Evolutionary conservation across 2,113 vertebrate genomes (phyloP).

Genomic region (Vidua macroura): DNA sequence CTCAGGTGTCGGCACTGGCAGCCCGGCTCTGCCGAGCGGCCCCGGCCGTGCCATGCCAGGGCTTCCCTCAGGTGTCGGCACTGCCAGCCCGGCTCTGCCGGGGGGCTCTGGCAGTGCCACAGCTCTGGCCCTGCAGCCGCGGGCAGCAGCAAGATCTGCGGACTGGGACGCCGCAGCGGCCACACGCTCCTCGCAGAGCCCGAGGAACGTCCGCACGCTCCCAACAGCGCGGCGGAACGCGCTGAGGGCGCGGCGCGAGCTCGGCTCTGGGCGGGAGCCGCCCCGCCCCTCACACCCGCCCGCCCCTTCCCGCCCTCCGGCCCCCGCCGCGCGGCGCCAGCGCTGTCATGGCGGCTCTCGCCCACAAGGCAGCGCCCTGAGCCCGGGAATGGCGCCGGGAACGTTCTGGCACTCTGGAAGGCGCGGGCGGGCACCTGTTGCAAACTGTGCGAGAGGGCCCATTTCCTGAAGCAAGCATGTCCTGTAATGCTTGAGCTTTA

Average conservation of each 20-base stretch:
- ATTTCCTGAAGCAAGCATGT: neutral
- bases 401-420: neutral
- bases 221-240: fast-evolving
- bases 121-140: neutral
- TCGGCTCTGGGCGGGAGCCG: neutral
- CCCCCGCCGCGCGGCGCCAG: neutral
- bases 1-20: too few relatives aligned
- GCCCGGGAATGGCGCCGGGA: neutral
- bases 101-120: too few relatives aligned
- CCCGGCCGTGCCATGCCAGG: too few relatives aligned
- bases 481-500: too few relatives aligned
- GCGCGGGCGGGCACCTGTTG: too few relatives aligned
- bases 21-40: too few relatives aligned
- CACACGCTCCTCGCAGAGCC: too few relatives aligned
- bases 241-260: neutral
- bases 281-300: neutral
- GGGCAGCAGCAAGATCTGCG: neutral
- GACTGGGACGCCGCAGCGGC: neutral
- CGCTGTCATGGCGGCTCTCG: neutral
- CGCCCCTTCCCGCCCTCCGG: neutral
- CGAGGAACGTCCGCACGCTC: fast-evolving
- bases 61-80: too few relatives aligned
- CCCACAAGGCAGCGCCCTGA: neutral
- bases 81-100: too few relatives aligned
- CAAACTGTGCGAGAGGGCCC: fast-evolving